phyloP scores from a whole-genome alignment of 2,888 invertebrate genomes.

The Zaprionus lineosus region DNA sequence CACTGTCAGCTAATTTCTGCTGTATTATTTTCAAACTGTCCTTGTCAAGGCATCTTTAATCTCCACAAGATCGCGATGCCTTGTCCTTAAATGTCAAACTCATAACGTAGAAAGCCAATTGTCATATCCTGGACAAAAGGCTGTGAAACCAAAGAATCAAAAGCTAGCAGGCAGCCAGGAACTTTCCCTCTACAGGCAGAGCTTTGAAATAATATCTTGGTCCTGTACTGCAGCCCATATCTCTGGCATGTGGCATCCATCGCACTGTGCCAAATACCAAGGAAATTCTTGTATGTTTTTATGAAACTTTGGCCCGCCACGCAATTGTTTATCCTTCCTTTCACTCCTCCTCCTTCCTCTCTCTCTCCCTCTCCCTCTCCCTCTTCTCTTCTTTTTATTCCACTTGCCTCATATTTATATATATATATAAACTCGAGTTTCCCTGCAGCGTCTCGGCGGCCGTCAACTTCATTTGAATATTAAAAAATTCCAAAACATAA shows the following conservation, averaged over 20 bases:
- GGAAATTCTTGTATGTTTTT: slow-evolving; percentile 31
- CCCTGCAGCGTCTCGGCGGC: slow-evolving; percentile 1
- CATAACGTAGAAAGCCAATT: too few species aligned
- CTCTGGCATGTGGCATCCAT: slow-evolving; percentile 26
- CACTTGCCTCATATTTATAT: slow-evolving; percentile 6
- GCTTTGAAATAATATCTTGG: too few species aligned
- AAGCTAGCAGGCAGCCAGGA: neutral
- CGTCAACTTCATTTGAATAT: slow-evolving; percentile 71
- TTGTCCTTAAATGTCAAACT: too few species aligned
- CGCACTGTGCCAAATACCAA: slow-evolving; percentile 50
- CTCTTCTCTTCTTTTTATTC: neutral
- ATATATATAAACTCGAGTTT: slow-evolving; percentile 18
- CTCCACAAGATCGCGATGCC: too few species aligned
- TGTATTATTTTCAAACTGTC: too few species aligned
- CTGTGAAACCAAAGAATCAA: too few species aligned
- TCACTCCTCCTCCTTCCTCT: too few species aligned
- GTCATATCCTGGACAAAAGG: too few species aligned
- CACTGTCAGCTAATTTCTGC: too few species aligned
- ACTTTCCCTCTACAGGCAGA: too few species aligned
- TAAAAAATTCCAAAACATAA: slow-evolving; percentile 76
- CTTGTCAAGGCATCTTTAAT: too few species aligned
- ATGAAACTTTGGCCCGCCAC: slow-evolving; percentile 40
- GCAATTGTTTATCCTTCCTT: slow-evolving; percentile 23
- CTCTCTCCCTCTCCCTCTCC: too few species aligned
- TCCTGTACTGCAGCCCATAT: slow-evolving; percentile 31